phyloP scores from a whole-genome alignment of 2,113 vertebrate species.

The Paralichthys olivaceus region DNA sequence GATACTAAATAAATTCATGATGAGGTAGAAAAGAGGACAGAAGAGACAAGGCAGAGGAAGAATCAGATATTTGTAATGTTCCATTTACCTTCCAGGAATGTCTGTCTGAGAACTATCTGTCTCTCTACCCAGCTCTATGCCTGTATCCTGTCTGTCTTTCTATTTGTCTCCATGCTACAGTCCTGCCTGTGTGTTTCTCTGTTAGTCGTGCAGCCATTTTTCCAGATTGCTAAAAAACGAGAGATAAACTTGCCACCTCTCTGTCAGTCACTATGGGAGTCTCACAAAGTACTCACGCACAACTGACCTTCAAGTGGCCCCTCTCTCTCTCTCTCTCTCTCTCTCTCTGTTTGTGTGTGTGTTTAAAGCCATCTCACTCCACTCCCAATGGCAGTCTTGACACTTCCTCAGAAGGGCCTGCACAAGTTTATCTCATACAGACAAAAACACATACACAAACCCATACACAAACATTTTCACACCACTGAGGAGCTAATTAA shows the following conservation, averaged over 20 bases:
- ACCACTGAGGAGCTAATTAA: constrained; percentile 81
- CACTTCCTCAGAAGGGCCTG: constrained; percentile 60
- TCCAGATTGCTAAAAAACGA: constrained; percentile 47
- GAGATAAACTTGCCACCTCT: constrained; percentile 58
- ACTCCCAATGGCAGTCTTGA: constrained; percentile 68
- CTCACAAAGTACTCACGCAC: constrained; percentile 50
- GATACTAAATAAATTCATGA: too few species aligned
- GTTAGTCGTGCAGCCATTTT: constrained; percentile 31
- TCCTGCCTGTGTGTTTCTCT: constrained; percentile 18
- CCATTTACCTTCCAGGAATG: too few species aligned
- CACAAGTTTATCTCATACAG: constrained; percentile 60
- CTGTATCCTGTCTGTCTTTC: constrained; percentile 2
- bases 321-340: constrained; percentile 19
- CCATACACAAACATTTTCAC: constrained; percentile 49
- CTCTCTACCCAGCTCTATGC: neutral
- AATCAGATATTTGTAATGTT: too few species aligned
- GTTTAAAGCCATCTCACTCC: constrained; percentile 54
- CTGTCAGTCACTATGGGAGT: constrained; percentile 57
- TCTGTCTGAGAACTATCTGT: neutral
- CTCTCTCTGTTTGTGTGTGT: constrained; percentile 11
- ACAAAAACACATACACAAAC: constrained; percentile 26
- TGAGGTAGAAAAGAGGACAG: too few species aligned
- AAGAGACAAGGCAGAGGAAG: too few species aligned
- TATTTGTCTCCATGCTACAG: constrained; percentile 13
- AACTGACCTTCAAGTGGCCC: constrained; percentile 63